Base-by-base conservation (phyloP, 2,888 invertebrate genomes). In the Lapara coniferarum region DNA sequence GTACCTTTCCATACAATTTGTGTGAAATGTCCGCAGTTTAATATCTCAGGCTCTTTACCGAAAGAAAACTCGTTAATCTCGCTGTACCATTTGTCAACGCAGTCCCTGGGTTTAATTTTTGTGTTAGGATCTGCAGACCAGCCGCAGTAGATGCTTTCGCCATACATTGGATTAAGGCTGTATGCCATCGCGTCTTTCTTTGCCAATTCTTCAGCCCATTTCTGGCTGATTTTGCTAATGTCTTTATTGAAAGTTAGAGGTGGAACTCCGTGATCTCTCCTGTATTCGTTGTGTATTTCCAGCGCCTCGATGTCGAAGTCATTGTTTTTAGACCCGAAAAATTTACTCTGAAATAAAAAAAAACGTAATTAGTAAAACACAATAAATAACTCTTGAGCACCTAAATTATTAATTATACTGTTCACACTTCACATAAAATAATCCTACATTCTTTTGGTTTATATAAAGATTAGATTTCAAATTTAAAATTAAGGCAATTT, bases 1-100 rank as follows among this genome's bases (percentile, higher is more conserved):
- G 96, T 96, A 51, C 94, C 95, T 83, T 96, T 96, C 97, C 98
- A 98, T n/a, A 98, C 94, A 0, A 98, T 95, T 92, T 98, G 97
- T 0, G 97, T 96, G 78, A 97, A 95, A 85, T 95, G 95, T 73
- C 96, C 96, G 67, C 96, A 95, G 63, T 93, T 94, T 12, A 96
- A 85, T 55, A 95, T 89, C 76, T 94, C 95, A 5, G 96, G 96
- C 83, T 97, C 97, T 52, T 84, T 88, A 2, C 96, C 96, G 79
- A 96, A 97, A 37, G 94, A 94, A 84, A 95, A 96, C 55, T 96
- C 95, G 78, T 96, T 96, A 69, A 95, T 96, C 89, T 97, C 97
- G 53, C 95, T 95, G 85, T 97, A 97, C 97, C 97, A 97, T 84
- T 95, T 95, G 4, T 96, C 95, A 6, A 96, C 95, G 16, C 96